Percentiles rank a stretch among this genome's conserved stretches.
Conservation (phyloP, 2,113 vertebrate genomes). For the Phyllopteryx taeniolatus region DNA sequence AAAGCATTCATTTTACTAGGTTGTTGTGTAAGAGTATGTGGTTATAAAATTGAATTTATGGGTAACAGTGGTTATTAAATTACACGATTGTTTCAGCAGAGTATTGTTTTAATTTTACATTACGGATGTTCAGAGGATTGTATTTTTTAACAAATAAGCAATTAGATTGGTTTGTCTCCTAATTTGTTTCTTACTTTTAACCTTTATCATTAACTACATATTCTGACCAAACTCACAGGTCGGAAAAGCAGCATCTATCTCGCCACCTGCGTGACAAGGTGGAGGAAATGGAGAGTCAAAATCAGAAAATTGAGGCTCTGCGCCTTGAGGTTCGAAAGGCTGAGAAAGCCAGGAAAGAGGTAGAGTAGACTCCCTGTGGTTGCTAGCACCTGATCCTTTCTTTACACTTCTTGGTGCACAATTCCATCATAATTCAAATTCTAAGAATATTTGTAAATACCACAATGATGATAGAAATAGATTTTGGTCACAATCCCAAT, state of each 20-base stretch:
- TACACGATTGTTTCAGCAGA: background rate
- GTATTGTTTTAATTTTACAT: background rate
- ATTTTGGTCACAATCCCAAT: no score
- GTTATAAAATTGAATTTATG: background rate
- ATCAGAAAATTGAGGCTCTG: slow-evolving; percentile 89
- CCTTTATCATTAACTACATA: background rate
- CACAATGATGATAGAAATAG: background rate
- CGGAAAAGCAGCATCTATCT: slow-evolving; percentile 86
- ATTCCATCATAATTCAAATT: background rate
- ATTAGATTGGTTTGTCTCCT: background rate
- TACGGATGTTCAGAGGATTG: background rate
- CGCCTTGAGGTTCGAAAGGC: slow-evolving; percentile 93
- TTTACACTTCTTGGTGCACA: slow-evolving; percentile 23
- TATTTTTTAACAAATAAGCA: background rate
- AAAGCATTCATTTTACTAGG: background rate
- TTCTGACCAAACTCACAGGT: slow-evolving; percentile 54
- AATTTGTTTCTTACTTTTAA: background rate
- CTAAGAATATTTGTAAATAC: background rate
- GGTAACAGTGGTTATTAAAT: background rate
- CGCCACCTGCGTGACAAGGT: slow-evolving; percentile 97
- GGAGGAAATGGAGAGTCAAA: slow-evolving; percentile 91
- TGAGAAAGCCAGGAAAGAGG: slow-evolving; percentile 95
- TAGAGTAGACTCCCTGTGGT: slow-evolving; percentile 72
- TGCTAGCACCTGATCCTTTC: slow-evolving; percentile 32
- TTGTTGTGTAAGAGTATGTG: no score